Evolutionary conservation across 2,113 vertebrate species (phyloP).

Genomic region (Tachysurus vachellii): DNA sequence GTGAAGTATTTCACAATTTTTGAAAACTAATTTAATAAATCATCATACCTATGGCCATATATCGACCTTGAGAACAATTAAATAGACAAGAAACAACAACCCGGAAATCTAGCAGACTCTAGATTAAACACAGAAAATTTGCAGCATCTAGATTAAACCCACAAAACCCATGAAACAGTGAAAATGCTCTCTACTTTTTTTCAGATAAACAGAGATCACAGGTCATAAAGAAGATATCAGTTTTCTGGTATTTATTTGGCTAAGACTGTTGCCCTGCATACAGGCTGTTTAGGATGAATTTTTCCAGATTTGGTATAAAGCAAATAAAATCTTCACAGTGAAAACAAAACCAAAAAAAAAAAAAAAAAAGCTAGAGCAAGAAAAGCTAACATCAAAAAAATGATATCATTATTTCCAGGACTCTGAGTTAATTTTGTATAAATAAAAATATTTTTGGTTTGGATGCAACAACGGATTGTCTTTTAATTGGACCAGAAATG

Average conservation of each 20-base stretch:
- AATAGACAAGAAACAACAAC: not conserved
- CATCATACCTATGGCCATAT: not conserved
- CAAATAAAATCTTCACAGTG: constrained; percentile 38
- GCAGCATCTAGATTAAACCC: not conserved
- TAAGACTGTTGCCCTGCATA: constrained; percentile 40
- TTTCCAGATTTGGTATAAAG: constrained; percentile 50
- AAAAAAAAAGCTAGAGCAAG: not conserved
- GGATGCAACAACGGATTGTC: constrained; percentile 31
- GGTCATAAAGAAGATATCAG: not conserved
- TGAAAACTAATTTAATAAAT: constrained; percentile 43
- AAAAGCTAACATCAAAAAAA: not conserved
- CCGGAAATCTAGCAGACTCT: not conserved
- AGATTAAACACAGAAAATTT: not conserved
- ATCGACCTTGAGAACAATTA: not conserved
- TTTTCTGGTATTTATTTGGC: constrained; percentile 32
- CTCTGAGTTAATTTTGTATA: not conserved
- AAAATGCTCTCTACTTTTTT: not conserved
- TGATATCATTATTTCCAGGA: not conserved
- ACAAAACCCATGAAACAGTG: not conserved
- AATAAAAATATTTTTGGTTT: constrained; percentile 27
- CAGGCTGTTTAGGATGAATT: constrained; percentile 4
- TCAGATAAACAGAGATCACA: constrained; percentile 11
- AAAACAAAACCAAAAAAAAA: constrained; percentile 6
- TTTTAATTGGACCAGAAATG: constrained; percentile 20
- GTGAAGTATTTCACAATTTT: not conserved